Evolutionary conservation across 2,888 invertebrate genomes (phyloP).

Genomic region (Amiota minor): DNA sequence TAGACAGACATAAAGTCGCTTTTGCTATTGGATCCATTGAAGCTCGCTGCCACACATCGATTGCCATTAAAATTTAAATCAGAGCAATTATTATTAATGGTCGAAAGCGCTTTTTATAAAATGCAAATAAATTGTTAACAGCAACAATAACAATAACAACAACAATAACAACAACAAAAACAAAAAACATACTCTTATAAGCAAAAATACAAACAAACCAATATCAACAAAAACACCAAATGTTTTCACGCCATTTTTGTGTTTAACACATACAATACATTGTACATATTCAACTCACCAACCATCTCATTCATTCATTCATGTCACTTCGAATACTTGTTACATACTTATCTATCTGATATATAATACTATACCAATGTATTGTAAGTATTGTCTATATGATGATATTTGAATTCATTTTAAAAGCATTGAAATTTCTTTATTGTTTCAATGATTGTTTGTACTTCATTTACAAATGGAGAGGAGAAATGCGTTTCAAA

Average conservation of each 20-base stretch:
- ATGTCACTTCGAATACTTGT: background rate
- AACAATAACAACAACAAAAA: conserved; percentile 35
- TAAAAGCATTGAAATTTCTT: too few species aligned
- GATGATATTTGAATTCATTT: too few species aligned
- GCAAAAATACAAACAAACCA: conserved; percentile 14
- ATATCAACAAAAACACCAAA: conserved; percentile 36
- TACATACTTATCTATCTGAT: too few species aligned
- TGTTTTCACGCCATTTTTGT: conserved; percentile 61
- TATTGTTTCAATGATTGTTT: too few species aligned
- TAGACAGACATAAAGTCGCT: too few species aligned
- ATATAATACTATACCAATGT: too few species aligned
- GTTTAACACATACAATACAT: conserved; percentile 34
- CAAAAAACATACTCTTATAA: conserved; percentile 18
- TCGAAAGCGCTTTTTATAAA: conserved; percentile 63
- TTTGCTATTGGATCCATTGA: conserved; percentile 1
- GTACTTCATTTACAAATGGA: too few species aligned
- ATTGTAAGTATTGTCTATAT: too few species aligned
- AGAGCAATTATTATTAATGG: conserved; percentile 72
- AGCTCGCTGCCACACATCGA: conserved; percentile 53
- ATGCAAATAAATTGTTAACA: conserved; percentile 61
- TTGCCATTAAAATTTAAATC: conserved; percentile 72
- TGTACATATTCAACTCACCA: background rate
- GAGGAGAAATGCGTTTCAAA: too few species aligned
- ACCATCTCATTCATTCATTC: background rate
- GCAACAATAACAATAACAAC: background rate